Conservation (phyloP, 2,888 invertebrate species). For the Dendrolimus pini region DNA sequence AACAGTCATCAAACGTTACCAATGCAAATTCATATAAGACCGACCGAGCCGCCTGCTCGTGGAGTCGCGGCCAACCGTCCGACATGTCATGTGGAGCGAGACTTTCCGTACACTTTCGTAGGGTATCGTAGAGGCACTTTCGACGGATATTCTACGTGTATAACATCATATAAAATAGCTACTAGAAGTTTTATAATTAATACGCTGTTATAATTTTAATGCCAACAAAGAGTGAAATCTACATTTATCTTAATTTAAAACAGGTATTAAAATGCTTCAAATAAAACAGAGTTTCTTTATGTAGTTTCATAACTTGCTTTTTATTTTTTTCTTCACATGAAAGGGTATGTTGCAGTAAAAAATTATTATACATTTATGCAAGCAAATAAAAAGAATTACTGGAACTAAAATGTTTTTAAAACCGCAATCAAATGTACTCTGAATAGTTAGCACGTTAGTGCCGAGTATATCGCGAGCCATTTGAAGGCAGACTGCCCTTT, state of each 20-base stretch:
- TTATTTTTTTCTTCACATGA: no score
- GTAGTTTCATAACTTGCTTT: no score
- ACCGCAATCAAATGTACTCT: no score
- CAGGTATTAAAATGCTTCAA: no score
- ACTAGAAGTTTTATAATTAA: not conserved
- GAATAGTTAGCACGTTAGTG: no score
- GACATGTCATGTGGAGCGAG: conserved; percentile 71
- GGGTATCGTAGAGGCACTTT: conserved; percentile 55
- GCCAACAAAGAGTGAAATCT: not conserved
- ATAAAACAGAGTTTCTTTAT: no score
- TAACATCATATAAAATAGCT: not conserved
- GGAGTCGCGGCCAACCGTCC: conserved; percentile 30
- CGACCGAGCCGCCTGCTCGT: conserved; percentile 22
- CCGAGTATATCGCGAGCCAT: no score
- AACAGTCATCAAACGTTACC: conserved; percentile 37
- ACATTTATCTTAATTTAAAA: not conserved
- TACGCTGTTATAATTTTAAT: not conserved
- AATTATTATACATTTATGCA: no score
- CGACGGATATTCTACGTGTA: conserved; percentile 23
- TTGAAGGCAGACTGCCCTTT: no score
- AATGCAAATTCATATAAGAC: conserved; percentile 47
- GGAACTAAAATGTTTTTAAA: no score
- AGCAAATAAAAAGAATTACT: no score
- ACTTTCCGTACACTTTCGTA: conserved; percentile 59
- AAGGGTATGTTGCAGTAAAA: no score